Evolutionary conservation across 2,113 vertebrate genomes (phyloP).

Genomic region (Pterocles burchelli): DNA sequence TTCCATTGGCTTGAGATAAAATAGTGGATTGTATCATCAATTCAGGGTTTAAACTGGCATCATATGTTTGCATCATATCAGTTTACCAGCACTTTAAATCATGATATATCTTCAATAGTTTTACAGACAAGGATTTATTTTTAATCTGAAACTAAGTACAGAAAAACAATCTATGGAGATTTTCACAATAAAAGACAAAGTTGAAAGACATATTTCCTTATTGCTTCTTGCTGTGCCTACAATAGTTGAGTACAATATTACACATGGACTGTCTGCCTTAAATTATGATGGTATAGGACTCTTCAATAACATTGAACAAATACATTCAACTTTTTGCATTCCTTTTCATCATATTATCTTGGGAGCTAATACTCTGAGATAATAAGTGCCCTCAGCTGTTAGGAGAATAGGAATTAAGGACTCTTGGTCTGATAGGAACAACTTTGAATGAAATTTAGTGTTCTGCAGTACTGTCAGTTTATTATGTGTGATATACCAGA

Average conservation of each 20-base stretch:
- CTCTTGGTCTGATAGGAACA: not conserved
- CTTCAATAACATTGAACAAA: not conserved
- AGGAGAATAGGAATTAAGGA: not conserved
- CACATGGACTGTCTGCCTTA: slow-evolving; percentile 35
- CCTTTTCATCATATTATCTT: not conserved
- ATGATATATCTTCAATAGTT: not conserved
- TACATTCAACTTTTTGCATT: slow-evolving; percentile 27
- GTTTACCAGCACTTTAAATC: slow-evolving; percentile 24
- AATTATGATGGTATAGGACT: not conserved
- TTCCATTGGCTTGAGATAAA: not conserved
- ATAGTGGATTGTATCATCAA: not conserved
- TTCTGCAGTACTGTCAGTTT: slow-evolving; percentile 17
- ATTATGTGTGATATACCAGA: not conserved
- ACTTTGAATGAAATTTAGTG: not conserved
- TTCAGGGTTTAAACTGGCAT: not conserved
- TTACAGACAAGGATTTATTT: not conserved
- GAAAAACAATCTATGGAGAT: not conserved
- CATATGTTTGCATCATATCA: not conserved
- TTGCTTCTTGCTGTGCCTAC: slow-evolving; percentile 35
- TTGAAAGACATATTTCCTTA: not conserved
- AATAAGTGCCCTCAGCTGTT: slow-evolving; percentile 35
- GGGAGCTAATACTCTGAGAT: slow-evolving; percentile 43
- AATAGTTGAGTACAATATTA: not conserved
- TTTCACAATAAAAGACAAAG: not conserved
- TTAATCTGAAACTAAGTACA: not conserved